Evolutionary conservation across 1,140 invertebrate genomes (phyloP).

Genomic region (Belonocnema kinseyi): DNA sequence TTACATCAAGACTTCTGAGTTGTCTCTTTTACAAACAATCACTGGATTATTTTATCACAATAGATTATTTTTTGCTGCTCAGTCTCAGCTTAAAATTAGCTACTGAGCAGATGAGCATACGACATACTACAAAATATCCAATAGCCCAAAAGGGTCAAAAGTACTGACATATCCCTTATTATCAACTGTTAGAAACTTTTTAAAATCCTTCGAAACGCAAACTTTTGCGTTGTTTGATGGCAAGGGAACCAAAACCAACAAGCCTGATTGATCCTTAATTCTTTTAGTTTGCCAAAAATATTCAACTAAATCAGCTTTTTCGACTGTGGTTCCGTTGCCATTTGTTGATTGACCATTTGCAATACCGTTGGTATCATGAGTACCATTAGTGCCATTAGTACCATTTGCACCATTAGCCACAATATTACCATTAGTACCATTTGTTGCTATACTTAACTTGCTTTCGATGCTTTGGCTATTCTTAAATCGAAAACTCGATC

Average conservation of each 20-base stretch:
- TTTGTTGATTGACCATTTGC: neutral
- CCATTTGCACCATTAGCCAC: neutral
- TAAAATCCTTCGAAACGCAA: conserved; percentile 68
- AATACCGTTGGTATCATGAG: conserved; percentile 24
- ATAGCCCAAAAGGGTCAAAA: conserved; percentile 11
- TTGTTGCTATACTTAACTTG: conserved; percentile 35
- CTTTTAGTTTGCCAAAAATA: conserved; percentile 61
- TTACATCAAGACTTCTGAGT: neutral
- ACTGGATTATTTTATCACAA: conserved; percentile 15
- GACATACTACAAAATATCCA: conserved; percentile 20
- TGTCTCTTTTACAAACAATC: neutral
- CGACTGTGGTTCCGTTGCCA: conserved; percentile 9
- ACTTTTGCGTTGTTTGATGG: conserved; percentile 62
- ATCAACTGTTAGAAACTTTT: conserved; percentile 68
- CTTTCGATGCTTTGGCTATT: conserved; percentile 44
- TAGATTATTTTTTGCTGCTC: conserved; percentile 11
- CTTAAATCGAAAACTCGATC: conserved; percentile 47
- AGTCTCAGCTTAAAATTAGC: neutral
- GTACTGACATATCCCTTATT: conserved; percentile 65
- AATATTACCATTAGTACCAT: conserved; percentile 13
- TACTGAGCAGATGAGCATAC: conserved; percentile 13
- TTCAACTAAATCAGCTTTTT: conserved; percentile 15
- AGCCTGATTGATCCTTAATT: conserved; percentile 53
- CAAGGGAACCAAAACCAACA: conserved; percentile 63
- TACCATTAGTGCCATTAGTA: neutral